Evolutionary conservation across 2,113 vertebrate species (phyloP).

Genomic region (Corythornis madagascariensis): DNA sequence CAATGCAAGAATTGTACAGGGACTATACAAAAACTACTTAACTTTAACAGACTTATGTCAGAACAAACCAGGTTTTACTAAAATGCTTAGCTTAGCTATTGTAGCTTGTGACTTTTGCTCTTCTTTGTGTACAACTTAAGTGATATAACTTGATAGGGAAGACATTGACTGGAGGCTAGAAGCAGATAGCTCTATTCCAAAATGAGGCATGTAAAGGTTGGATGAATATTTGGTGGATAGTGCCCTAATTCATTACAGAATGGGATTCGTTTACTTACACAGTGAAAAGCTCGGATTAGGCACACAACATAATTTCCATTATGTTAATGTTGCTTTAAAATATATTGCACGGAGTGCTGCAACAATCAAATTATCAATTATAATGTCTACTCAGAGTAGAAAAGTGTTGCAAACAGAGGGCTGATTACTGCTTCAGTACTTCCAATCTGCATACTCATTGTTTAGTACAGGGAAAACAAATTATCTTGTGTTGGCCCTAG

Average conservation of each 20-base stretch:
- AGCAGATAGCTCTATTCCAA: constrained; percentile 1
- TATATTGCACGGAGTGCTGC: constrained; percentile 83
- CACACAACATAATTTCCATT: constrained; percentile 86
- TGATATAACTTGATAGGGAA: background rate
- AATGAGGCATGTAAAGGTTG: background rate
- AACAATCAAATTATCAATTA: constrained; percentile 91
- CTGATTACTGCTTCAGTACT: constrained; percentile 89
- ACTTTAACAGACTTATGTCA: background rate
- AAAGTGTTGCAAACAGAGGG: constrained; percentile 86
- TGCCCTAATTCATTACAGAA: constrained; percentile 47
- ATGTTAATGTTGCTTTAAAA: constrained; percentile 89
- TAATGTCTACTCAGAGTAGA: constrained; percentile 86
- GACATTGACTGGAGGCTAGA: background rate
- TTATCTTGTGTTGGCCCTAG: constrained; percentile 92
- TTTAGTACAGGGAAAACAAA: constrained; percentile 98
- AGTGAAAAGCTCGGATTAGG: constrained; percentile 80
- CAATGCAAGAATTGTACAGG: background rate
- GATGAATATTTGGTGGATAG: background rate
- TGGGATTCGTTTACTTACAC: constrained; percentile 65
- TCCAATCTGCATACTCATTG: constrained; percentile 91
- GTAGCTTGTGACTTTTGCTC: background rate
- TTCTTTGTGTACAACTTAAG: background rate
- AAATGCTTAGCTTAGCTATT: background rate
- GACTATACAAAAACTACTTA: background rate
- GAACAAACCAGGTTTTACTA: background rate